Evolutionary conservation across 2,113 vertebrate genomes (phyloP), one percentile per base, ranked within the genome.

Genomic region (Laterallus jamaicensis): DNA sequence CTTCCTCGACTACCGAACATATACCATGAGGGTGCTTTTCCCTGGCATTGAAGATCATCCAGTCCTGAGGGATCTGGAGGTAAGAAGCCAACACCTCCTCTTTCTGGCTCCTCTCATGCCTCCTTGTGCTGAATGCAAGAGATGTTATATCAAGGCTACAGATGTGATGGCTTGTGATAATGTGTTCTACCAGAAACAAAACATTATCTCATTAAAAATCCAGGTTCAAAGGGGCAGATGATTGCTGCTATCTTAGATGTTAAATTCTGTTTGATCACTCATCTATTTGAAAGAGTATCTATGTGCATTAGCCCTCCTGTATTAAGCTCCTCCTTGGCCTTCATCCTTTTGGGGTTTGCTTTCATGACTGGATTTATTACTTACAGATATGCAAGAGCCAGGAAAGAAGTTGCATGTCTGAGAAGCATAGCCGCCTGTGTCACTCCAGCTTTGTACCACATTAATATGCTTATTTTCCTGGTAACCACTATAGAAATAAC

Each of bases 41-140:
- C 99, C 99, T 20, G 99, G 99, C 32, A 99, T 99, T 24, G 99
- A 99, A 95, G 99, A 99, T 78, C 99, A 99, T 69, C 99, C 99
- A 28, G 99, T 99, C 18, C 98, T 99, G 47, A 98, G 99, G 92
- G 99, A 99, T 92, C 97, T 99, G 49, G 99, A 99, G 99, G 99
- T 99, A 89, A 96, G 96, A 89, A 13, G 58, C 11, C 26, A 49
- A 31, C 5, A 4, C 20, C 13, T 42, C 5, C 35, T 66, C 4
- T 14, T 59, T 81, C 42, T 47, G 25, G 6, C 2, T 94, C 10
- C 9, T 83, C 31, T 73, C 39, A 8, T 18, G 26, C 12, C 9
- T 86, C 26, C 35, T 21, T 71, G 52, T 49, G 58, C 29, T 32
- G 16, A 60, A 54, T 35, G 15, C 16, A 85, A 79, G 10, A 31